Evolutionary conservation across 2,888 invertebrate species (phyloP).

Genomic region (Timema cristinae): DNA sequence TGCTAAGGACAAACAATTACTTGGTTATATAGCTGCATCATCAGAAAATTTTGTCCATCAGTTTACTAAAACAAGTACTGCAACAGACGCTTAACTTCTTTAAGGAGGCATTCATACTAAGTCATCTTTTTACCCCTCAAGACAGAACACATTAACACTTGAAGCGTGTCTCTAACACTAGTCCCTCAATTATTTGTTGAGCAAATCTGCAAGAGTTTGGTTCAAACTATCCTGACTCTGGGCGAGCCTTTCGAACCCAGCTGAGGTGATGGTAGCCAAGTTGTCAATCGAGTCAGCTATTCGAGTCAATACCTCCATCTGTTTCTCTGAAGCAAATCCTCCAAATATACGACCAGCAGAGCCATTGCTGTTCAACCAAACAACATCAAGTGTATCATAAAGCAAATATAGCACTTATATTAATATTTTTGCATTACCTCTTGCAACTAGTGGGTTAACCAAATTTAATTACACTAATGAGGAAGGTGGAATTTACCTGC

Average conservation of each 20-base stretch:
- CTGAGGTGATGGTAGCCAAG: neutral
- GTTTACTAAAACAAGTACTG: too few species aligned
- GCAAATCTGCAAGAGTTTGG: too few species aligned
- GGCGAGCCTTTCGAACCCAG: conserved; percentile 3
- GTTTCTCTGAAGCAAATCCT: neutral
- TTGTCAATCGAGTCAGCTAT: conserved; percentile 14
- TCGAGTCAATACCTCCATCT: neutral
- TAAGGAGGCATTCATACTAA: too few species aligned
- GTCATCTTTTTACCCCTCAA: too few species aligned
- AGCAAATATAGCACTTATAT: neutral
- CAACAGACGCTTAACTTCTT: too few species aligned
- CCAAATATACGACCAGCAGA: neutral
- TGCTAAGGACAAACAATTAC: too few species aligned
- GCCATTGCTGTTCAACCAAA: conserved; percentile 9
- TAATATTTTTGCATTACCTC: neutral
- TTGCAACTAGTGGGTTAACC: neutral
- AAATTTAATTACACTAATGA: neutral
- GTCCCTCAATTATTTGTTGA: too few species aligned
- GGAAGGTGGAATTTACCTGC: too few species aligned
- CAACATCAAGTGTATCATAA: neutral
- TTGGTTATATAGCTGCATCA: too few species aligned
- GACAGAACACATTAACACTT: too few species aligned
- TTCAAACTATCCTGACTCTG: neutral
- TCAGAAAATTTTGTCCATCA: too few species aligned
- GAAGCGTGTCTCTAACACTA: too few species aligned